A percentile compares a stretch with the other conserved stretches of the same genome.
These are phyloP conservation scores for Pachyuromys duprasi DNA, from an alignment of 2,797 vertebrate genomes.

Conservation along the genomic window DNA sequence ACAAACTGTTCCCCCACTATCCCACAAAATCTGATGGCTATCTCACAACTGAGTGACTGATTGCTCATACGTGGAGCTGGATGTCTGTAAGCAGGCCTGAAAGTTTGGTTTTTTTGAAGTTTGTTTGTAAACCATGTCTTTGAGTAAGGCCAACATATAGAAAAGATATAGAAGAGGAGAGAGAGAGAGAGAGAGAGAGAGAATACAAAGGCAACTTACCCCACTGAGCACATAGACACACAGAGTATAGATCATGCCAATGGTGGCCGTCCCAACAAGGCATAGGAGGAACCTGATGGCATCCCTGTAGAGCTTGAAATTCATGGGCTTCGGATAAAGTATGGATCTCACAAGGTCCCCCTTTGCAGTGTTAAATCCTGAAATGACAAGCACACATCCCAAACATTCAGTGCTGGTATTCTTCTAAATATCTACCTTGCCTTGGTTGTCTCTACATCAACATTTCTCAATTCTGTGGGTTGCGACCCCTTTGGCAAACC, in stretches of 20 bases:
- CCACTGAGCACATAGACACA: slow-evolving; percentile 86
- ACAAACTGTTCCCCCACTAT: neutral
- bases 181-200: too few relatives aligned
- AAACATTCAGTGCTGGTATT: neutral
- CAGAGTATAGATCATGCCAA: slow-evolving; percentile 89
- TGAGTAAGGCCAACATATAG: neutral
- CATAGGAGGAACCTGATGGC: slow-evolving; percentile 88
- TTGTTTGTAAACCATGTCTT: neutral
- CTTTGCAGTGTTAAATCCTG: slow-evolving; percentile 91
- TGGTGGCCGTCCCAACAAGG: slow-evolving; percentile 84
- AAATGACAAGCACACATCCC: slow-evolving; percentile 51
- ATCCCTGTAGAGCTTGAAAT: slow-evolving; percentile 89
- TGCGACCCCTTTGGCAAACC: neutral
- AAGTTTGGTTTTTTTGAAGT: neutral
- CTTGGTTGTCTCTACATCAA: neutral
- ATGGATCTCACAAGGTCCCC: slow-evolving; percentile 90
- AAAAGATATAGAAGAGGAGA: neutral
- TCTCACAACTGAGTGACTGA: neutral
- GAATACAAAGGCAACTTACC: slow-evolving; percentile 82
- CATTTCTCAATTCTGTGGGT: neutral
- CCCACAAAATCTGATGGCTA: neutral
- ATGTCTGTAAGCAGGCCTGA: neutral
- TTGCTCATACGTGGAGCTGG: neutral
- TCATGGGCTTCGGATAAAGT: slow-evolving; percentile 90
- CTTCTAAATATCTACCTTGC: neutral